Conservation (phyloP, 2,797 vertebrate species). For the Phylloscopus collybita region DNA sequence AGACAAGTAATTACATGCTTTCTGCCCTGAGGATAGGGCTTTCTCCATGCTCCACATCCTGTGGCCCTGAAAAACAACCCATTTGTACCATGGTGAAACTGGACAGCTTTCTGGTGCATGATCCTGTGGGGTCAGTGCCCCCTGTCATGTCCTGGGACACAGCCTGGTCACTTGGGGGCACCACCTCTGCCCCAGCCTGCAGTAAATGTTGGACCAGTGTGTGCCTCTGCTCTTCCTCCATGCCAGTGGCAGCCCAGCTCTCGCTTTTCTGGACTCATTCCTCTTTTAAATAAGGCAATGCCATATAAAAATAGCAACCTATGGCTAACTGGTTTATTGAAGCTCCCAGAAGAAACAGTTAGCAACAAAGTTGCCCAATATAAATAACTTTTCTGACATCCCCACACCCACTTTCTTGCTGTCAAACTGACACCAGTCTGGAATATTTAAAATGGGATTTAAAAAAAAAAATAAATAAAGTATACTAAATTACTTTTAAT, state of each 20-base stretch:
- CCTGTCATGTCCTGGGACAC: not conserved
- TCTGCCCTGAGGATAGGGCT: not conserved
- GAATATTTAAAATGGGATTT: not conserved
- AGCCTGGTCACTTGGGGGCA: not conserved
- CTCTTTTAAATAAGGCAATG: not conserved
- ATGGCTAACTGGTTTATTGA: not conserved
- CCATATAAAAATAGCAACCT: not conserved
- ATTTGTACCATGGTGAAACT: not conserved
- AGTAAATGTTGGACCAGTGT: not conserved
- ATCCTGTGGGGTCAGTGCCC: not conserved
- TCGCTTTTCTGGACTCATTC: not conserved
- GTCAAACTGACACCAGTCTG: not conserved
- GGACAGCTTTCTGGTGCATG: not conserved
- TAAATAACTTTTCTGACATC: not conserved
- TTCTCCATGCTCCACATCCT: not conserved
- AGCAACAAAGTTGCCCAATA: not conserved
- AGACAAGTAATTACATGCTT: not conserved
- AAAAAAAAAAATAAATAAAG: not conserved
- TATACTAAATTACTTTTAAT: not conserved
- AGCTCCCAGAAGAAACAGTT: not conserved
- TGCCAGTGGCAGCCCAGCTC: not conserved
- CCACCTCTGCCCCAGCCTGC: rapidly evolving
- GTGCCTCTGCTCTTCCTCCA: not conserved
- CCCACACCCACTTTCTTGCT: not conserved
- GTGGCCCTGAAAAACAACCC: not conserved